A percentile compares a stretch with the other conserved stretches of the same genome.
phyloP scores from a whole-genome alignment of 2,888 invertebrate species.

The Polydrusus pterygomalis region DNA sequence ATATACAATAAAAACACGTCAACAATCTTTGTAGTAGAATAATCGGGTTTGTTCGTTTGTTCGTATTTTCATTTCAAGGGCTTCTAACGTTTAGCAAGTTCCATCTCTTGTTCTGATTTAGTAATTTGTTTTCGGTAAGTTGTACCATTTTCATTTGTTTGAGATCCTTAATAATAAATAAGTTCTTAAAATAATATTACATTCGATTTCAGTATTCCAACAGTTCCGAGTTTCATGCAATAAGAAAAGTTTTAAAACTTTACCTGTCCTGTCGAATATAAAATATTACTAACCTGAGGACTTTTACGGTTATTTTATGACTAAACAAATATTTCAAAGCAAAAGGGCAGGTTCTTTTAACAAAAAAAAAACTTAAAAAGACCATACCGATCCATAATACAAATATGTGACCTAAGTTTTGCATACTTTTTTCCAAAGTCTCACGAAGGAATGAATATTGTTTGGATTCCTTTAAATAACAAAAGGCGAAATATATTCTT shows the following conservation, averaged over 20 bases:
- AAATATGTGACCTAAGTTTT: slow-evolving; percentile 13
- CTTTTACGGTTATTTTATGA: slow-evolving; percentile 11
- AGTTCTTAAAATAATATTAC: background rate
- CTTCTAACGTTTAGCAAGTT: no score
- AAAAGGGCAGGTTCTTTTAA: slow-evolving; percentile 8
- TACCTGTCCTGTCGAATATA: slow-evolving; percentile 21
- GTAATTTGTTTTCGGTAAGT: background rate
- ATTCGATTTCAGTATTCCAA: background rate
- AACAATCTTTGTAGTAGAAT: no score
- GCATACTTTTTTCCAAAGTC: slow-evolving; percentile 13
- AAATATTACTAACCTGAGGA: slow-evolving; percentile 1
- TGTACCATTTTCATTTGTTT: background rate
- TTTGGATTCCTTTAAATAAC: slow-evolving; percentile 17
- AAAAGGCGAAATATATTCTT: background rate
- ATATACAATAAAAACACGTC: no score
- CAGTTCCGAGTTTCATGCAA: background rate
- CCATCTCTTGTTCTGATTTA: no score
- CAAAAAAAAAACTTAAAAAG: slow-evolving; percentile 10
- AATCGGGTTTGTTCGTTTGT: no score
- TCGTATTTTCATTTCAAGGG: no score
- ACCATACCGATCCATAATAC: slow-evolving; percentile 9
- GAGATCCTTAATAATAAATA: background rate
- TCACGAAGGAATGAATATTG: slow-evolving; percentile 15
- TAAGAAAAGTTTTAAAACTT: slow-evolving; percentile 7
- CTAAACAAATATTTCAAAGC: slow-evolving; percentile 18